Conservation (phyloP, 1,140 invertebrate genomes). For the Gonatopus flavifemur region DNA sequence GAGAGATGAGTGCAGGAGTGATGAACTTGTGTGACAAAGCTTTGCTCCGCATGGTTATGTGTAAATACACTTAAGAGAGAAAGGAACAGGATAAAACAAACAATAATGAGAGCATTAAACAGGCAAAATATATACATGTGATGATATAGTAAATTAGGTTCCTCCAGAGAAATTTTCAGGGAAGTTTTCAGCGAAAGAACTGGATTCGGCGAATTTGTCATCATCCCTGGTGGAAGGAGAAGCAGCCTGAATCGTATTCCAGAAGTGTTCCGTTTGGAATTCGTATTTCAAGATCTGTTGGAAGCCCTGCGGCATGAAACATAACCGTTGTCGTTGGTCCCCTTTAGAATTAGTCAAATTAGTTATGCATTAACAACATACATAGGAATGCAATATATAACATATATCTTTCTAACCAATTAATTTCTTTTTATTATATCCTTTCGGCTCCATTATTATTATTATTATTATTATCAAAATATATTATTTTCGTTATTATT, state of each 20-base stretch:
- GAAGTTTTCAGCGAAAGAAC: too few relatives aligned
- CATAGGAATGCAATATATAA: slow-evolving; percentile 57
- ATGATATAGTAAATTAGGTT: too few relatives aligned
- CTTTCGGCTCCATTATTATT: slow-evolving; percentile 16
- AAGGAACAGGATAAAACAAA: slow-evolving; percentile 30
- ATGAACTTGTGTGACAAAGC: slow-evolving; percentile 57
- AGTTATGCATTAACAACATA: slow-evolving; percentile 58
- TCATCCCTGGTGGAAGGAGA: too few relatives aligned
- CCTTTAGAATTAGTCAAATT: slow-evolving; percentile 55
- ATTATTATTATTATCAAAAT: slow-evolving; percentile 2
- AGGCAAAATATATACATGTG: too few relatives aligned
- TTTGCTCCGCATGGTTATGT: slow-evolving; percentile 59
- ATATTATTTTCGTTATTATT: slow-evolving; percentile 7
- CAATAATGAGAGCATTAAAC: too few relatives aligned
- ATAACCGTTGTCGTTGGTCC: slow-evolving; percentile 57
- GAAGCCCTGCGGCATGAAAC: slow-evolving; percentile 57
- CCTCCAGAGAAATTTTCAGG: too few relatives aligned
- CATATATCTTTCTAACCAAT: slow-evolving; percentile 43
- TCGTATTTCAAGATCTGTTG: slow-evolving; percentile 42
- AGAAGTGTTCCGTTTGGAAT: too few relatives aligned
- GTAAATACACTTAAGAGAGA: slow-evolving; percentile 47
- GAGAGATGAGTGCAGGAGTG: slow-evolving; percentile 38
- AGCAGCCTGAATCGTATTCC: too few relatives aligned
- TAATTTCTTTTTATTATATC: slow-evolving; percentile 32
- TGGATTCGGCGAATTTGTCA: too few relatives aligned